phyloP scores from a whole-genome alignment of 2,113 vertebrate genomes.

The Malurus cyaneus region DNA sequence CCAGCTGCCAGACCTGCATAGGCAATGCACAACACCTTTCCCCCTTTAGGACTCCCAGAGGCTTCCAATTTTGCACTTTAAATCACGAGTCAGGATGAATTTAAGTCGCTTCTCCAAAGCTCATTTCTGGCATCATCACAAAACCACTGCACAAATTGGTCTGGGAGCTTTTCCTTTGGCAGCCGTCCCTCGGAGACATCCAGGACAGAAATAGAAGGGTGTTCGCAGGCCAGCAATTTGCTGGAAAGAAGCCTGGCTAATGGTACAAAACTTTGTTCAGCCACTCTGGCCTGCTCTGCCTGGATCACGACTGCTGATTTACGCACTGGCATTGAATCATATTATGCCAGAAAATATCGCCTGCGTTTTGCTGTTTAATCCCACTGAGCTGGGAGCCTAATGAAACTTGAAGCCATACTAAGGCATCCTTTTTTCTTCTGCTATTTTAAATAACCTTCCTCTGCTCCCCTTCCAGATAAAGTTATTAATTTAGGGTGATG shows the following conservation, averaged over 20 bases:
- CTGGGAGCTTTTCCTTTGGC: constrained; percentile 44
- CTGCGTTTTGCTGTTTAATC: no score
- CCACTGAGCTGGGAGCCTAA: no score
- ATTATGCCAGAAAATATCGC: no score
- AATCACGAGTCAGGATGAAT: constrained; percentile 38
- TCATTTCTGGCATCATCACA: constrained; percentile 47
- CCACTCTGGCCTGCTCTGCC: constrained; percentile 14
- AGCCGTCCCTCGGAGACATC: constrained; percentile 23
- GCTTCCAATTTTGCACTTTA: constrained; percentile 39
- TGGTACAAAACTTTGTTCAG: constrained; percentile 29
- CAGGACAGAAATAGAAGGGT: constrained; percentile 58
- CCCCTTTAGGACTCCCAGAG: constrained; percentile 9
- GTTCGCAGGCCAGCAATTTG: constrained; percentile 14
- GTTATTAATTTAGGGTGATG: no score
- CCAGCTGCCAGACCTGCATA: constrained; percentile 47
- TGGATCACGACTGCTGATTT: neutral
- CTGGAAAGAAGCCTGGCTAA: constrained; percentile 19
- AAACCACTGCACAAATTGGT: constrained; percentile 29
- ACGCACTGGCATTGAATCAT: neutral
- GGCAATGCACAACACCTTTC: neutral
- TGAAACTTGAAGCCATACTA: no score
- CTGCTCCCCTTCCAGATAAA: no score
- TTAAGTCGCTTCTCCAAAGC: constrained; percentile 50
- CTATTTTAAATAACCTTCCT: no score
- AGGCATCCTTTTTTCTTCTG: no score